Evolutionary conservation across 2,888 invertebrate species (phyloP).

Genomic region (Epinotia nisella): DNA sequence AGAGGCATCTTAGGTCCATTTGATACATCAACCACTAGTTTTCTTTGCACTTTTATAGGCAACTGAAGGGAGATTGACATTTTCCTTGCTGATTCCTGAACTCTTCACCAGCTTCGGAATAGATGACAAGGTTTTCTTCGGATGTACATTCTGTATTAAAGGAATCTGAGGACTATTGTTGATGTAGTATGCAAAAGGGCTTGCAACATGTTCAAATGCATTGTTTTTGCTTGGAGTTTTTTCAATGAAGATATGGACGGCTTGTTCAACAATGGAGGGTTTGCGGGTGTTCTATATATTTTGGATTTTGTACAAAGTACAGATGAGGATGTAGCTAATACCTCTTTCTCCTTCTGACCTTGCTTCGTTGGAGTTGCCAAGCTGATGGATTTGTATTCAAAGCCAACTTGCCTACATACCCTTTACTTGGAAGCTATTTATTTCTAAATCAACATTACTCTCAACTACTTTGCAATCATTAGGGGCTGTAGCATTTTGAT

Average conservation of each 20-base stretch:
- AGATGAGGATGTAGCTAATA: slow-evolving; percentile 50
- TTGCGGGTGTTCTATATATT: slow-evolving; percentile 64
- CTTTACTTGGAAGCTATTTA: slow-evolving; percentile 5
- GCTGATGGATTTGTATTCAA: not conserved
- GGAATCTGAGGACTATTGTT: slow-evolving; percentile 67
- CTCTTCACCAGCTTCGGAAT: slow-evolving; percentile 64
- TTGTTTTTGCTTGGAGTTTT: slow-evolving; percentile 58
- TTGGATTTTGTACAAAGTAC: slow-evolving; percentile 46
- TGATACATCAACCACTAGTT: slow-evolving; percentile 66
- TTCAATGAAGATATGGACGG: slow-evolving; percentile 53
- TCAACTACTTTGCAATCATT: slow-evolving; percentile 22
- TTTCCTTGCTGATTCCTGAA: slow-evolving; percentile 61
- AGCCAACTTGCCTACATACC: slow-evolving; percentile 1
- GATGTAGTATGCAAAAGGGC: slow-evolving; percentile 75
- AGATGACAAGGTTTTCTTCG: slow-evolving; percentile 64
- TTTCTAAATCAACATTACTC: slow-evolving; percentile 16
- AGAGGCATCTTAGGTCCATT: slow-evolving; percentile 63
- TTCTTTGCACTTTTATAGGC: slow-evolving; percentile 72
- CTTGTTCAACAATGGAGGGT: slow-evolving; percentile 55
- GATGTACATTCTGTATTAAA: slow-evolving; percentile 65
- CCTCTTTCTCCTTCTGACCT: slow-evolving; percentile 41
- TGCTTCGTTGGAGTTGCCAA: slow-evolving; percentile 53
- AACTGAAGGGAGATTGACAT: slow-evolving; percentile 61
- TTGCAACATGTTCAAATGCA: slow-evolving; percentile 66
- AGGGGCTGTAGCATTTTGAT: too few relatives aligned